phyloP scores from a whole-genome alignment of 2,113 vertebrate species.

The Chloropsis hardwickii region DNA sequence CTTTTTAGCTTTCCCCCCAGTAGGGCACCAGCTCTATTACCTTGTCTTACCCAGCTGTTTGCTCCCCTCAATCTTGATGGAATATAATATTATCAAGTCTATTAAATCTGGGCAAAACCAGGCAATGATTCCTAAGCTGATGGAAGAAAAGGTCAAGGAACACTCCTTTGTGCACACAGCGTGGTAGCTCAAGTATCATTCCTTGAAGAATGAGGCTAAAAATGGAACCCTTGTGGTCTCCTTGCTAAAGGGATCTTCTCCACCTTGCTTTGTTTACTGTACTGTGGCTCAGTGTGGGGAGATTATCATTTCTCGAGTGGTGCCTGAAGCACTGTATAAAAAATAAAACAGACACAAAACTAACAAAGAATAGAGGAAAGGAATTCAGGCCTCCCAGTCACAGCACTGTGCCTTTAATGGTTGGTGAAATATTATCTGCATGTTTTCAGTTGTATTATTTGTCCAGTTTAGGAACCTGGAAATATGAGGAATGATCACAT shows the following conservation, averaged over 20 bases:
- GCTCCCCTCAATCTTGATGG: not conserved
- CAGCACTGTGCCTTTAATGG: not conserved
- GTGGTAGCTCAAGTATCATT: not conserved
- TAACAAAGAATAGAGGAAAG: slow-evolving; percentile 21
- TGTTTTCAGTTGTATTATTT: not conserved
- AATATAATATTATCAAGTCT: not conserved
- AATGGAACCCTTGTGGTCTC: not conserved
- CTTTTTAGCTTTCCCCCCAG: not conserved
- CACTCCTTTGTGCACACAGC: not conserved
- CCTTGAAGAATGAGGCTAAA: not conserved
- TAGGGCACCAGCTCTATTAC: not conserved
- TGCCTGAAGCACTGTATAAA: slow-evolving; percentile 27
- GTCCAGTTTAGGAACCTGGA: not conserved
- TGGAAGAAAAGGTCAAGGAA: not conserved
- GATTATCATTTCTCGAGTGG: slow-evolving; percentile 42
- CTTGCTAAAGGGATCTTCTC: slow-evolving; percentile 2
- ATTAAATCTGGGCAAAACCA: not conserved
- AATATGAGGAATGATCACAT: not conserved
- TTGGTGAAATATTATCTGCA: not conserved
- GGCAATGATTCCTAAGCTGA: not conserved
- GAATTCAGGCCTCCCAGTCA: not conserved
- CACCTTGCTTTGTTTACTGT: slow-evolving; percentile 12
- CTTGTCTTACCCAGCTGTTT: not conserved
- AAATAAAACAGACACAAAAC: not conserved
- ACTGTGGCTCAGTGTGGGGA: not conserved